These are phyloP conservation scores for Mesitornis unicolor DNA, from an alignment of 2,113 vertebrate genomes.

Conservation along the genomic window DNA sequence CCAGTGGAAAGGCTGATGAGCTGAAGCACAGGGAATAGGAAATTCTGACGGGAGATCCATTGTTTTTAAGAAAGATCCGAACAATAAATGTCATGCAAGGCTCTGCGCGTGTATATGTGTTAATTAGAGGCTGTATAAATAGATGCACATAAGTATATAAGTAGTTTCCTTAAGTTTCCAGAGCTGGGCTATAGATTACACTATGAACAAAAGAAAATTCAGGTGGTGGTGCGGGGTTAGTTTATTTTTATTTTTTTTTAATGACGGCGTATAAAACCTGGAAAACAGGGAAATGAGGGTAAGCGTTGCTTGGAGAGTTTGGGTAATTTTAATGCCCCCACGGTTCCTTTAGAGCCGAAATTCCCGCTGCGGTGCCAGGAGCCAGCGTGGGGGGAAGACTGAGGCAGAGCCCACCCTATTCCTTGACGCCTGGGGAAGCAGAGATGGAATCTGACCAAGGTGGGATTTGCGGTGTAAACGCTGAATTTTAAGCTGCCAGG, in stretches of 20 bases:
- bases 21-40: not conserved
- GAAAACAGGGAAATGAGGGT: not conserved
- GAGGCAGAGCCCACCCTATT: not conserved
- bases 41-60: conserved; percentile 30
- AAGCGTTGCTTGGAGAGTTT: not conserved
- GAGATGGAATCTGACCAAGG: not conserved
- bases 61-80: conserved; percentile 6
- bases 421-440: not conserved
- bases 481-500: not conserved
- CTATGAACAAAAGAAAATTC: conserved; percentile 1
- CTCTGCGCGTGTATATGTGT: not conserved
- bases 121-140: conserved; percentile 20
- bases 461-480: not conserved
- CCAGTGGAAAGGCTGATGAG: conserved; percentile 27
- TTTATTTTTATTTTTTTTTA: not conserved
- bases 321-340: not conserved
- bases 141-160: not conserved
- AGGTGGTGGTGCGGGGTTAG: too few relatives aligned
- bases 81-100: conserved; percentile 19
- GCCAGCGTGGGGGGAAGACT: too few relatives aligned
- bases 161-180: not conserved
- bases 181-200: not conserved
- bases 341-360: not conserved
- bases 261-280: not conserved
- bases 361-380: not conserved